Evolutionary conservation across 1,140 invertebrate genomes (phyloP).

Genomic region (Drosophila pseudoananassae): DNA sequence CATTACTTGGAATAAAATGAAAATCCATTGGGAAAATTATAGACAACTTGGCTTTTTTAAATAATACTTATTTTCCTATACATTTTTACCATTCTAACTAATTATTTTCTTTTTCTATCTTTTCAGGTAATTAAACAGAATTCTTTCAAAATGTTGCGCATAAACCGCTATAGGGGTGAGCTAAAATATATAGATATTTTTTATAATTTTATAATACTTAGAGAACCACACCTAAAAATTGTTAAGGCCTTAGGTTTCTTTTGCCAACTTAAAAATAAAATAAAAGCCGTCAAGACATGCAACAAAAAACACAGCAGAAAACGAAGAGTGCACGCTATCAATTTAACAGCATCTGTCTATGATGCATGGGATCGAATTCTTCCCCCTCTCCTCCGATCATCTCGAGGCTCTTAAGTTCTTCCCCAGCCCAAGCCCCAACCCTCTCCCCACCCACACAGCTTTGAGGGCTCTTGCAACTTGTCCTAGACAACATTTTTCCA

Average conservation of each 20-base stretch:
- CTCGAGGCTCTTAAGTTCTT: slow-evolving; percentile 13
- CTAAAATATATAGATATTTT: not conserved
- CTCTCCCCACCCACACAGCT: slow-evolving; percentile 31
- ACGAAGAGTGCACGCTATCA: slow-evolving; percentile 66
- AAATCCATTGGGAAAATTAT: not conserved
- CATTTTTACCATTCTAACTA: not conserved
- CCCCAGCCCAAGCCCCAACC: not conserved
- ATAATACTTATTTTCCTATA: not conserved
- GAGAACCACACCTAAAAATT: slow-evolving; percentile 53
- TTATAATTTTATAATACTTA: not conserved
- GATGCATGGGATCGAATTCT: slow-evolving; percentile 59
- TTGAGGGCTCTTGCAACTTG: slow-evolving; percentile 30
- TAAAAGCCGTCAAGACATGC: slow-evolving; percentile 47
- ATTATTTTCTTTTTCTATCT: slow-evolving; percentile 16
- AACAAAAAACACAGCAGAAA: slow-evolving; percentile 33
- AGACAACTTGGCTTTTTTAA: not conserved
- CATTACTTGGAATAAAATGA: not conserved
- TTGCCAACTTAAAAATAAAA: slow-evolving; percentile 13
- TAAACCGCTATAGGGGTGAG: slow-evolving; percentile 72
- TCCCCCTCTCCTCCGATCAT: slow-evolving; percentile 19
- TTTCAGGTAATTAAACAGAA: slow-evolving; percentile 62
- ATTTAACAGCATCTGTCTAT: slow-evolving; percentile 82
- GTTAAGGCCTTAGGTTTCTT: slow-evolving; percentile 23
- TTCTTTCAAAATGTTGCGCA: slow-evolving; percentile 54
- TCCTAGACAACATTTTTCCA: slow-evolving; percentile 66